Evolutionary conservation across 2,113 vertebrate genomes (phyloP).

Genomic region (Tamias sibiricus): DNA sequence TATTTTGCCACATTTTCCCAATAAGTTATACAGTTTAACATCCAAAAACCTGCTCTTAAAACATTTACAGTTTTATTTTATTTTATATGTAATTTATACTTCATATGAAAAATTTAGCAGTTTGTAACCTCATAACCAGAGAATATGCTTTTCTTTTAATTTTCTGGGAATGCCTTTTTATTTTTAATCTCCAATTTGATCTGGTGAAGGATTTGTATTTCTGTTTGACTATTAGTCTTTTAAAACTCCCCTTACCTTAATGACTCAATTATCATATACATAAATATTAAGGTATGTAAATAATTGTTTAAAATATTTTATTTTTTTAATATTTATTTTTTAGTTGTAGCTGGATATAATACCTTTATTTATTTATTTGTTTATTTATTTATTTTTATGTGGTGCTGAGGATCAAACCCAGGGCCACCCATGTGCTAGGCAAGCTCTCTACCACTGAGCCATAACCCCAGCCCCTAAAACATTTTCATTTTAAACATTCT

Average conservation of each 20-base stretch:
- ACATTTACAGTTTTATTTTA: conserved; percentile 40
- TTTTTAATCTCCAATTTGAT: background rate
- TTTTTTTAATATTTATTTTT: too few species aligned
- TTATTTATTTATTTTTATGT: too few species aligned
- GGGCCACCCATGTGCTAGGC: too few species aligned
- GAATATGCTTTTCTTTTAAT: background rate
- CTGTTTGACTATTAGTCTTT: background rate
- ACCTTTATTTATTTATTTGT: too few species aligned
- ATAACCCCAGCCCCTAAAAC: background rate
- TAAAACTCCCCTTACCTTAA: background rate
- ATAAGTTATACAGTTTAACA: background rate
- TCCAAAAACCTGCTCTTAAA: conserved; percentile 28
- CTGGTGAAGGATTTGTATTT: conserved; percentile 9
- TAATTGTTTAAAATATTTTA: background rate
- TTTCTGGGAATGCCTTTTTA: background rate
- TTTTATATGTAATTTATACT: conserved; percentile 12
- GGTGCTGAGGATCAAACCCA: too few species aligned
- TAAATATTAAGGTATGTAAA: background rate
- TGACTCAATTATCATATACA: background rate
- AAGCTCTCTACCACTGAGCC: too few species aligned
- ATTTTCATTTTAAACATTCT: conserved; percentile 21
- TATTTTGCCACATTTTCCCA: background rate
- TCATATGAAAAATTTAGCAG: background rate
- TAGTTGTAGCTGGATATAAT: too few species aligned
- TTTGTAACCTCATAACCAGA: background rate